These are phyloP conservation scores for Cathartes aura DNA, from an alignment of 2,113 vertebrate species.

Conservation along the genomic window DNA sequence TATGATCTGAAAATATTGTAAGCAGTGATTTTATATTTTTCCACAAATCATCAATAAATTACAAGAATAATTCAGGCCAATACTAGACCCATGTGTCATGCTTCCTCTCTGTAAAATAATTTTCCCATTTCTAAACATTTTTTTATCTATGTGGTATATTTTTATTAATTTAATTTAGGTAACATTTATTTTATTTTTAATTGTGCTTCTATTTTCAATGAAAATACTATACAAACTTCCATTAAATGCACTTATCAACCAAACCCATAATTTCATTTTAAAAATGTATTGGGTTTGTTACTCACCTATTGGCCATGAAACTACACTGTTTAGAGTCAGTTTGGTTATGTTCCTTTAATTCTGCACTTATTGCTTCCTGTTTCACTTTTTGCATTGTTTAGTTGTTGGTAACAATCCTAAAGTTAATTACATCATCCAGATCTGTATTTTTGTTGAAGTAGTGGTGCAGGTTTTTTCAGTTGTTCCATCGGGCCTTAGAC, in stretches of 20 bases:
- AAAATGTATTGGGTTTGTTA: neutral
- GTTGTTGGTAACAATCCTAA: neutral
- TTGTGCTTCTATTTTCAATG: neutral
- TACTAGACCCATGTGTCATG: neutral
- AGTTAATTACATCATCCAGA: neutral
- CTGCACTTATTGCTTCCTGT: neutral
- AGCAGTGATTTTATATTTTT: neutral
- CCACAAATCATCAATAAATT: neutral
- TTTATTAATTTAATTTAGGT: neutral
- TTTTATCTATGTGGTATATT: neutral
- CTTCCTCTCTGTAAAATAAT: neutral
- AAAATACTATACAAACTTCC: neutral
- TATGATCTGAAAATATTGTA: neutral
- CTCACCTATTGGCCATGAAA: neutral
- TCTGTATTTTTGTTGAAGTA: neutral
- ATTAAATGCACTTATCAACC: neutral
- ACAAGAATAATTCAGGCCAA: neutral
- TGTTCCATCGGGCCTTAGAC: neutral
- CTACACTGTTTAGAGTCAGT: neutral
- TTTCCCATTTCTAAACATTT: neutral
- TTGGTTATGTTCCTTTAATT: neutral
- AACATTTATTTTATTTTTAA: neutral
- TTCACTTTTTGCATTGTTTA: neutral
- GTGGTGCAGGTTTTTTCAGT: fast-evolving
- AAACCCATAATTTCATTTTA: fast-evolving